Conservation (phyloP, 2,888 invertebrate species). For the Nudaria mundana region DNA sequence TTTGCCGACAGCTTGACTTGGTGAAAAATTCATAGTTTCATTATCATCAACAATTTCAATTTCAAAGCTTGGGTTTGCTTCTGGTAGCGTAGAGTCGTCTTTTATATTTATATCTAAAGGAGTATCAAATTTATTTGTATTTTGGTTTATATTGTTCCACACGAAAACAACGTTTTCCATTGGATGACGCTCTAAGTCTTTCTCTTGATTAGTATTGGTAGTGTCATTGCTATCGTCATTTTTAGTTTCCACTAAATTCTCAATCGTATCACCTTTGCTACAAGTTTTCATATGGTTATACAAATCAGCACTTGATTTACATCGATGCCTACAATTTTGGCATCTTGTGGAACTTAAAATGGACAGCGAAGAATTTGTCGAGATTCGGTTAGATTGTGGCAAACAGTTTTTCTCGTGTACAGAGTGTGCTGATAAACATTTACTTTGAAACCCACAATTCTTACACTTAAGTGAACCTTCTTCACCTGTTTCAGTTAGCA, state of each 20-base stretch:
- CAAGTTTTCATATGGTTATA: slow-evolving; percentile 88
- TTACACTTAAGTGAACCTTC: slow-evolving; percentile 85
- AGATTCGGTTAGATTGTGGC: slow-evolving; percentile 62
- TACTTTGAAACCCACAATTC: slow-evolving; percentile 88
- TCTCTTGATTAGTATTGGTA: slow-evolving; percentile 48
- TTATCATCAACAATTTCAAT: slow-evolving; percentile 63
- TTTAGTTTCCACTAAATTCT: slow-evolving; percentile 51
- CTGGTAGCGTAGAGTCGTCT: slow-evolving; percentile 70
- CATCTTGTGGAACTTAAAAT: slow-evolving; percentile 88
- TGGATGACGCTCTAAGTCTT: slow-evolving; percentile 82
- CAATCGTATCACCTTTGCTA: slow-evolving; percentile 65
- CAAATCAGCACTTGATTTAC: slow-evolving; percentile 91
- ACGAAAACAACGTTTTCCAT: slow-evolving; percentile 92
- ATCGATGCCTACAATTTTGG: slow-evolving; percentile 92
- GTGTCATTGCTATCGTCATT: slow-evolving; percentile 54
- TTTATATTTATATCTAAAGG: slow-evolving; percentile 70
- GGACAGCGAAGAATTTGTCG: slow-evolving; percentile 61
- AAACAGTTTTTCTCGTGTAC: slow-evolving; percentile 88
- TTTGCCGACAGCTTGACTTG: slow-evolving; percentile 83
- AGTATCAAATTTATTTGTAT: slow-evolving; percentile 59
- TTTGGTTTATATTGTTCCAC: slow-evolving; percentile 86
- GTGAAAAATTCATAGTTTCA: slow-evolving; percentile 83
- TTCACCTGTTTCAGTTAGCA: slow-evolving; percentile 83
- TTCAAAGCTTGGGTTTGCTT: slow-evolving; percentile 56
- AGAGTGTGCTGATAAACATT: slow-evolving; percentile 90